Conservation (phyloP, 1,140 invertebrate species). For the Cotesia glomerata region DNA sequence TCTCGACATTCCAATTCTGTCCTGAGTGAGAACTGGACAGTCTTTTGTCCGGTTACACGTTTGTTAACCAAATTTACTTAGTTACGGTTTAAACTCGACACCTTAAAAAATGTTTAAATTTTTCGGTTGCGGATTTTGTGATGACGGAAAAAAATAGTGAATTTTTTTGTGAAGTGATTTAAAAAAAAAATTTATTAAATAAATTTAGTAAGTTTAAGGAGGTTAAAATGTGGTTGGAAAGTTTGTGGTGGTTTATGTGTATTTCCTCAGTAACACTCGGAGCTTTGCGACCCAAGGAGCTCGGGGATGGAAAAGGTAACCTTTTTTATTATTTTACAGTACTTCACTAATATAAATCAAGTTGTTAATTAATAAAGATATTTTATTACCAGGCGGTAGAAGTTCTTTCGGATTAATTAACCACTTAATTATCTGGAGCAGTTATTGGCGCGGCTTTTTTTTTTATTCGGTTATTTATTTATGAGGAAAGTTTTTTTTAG, state of each 20-base stretch:
- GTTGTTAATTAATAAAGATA: too few species aligned
- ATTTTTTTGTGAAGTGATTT: not conserved
- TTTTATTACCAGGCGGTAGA: too few species aligned
- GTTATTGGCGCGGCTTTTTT: too few species aligned
- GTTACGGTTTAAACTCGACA: conserved; percentile 50
- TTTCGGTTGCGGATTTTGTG: too few species aligned
- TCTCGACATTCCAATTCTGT: conserved; percentile 30
- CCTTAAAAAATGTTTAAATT: not conserved
- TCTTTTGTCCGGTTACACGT: not conserved
- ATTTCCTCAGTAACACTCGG: conserved; percentile 52
- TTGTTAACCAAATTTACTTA: conserved; percentile 44
- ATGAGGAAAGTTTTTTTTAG: too few species aligned
- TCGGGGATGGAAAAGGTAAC: conserved; percentile 50
- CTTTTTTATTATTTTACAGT: too few species aligned
- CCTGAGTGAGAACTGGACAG: conserved; percentile 42
- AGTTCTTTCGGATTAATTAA: too few species aligned
- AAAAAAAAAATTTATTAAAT: too few species aligned
- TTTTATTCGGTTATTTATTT: too few species aligned
- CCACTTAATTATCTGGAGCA: too few species aligned
- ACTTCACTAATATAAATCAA: too few species aligned
- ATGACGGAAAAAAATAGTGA: not conserved
- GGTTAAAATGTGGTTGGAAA: conserved; percentile 48
- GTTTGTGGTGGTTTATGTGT: conserved; percentile 56
- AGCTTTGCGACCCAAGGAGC: conserved; percentile 53
- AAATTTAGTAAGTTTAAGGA: not conserved